Evolutionary conservation across 2,888 invertebrate species (phyloP), one percentile per base, ranked within the genome.

Genomic region (Dynastes maya): DNA sequence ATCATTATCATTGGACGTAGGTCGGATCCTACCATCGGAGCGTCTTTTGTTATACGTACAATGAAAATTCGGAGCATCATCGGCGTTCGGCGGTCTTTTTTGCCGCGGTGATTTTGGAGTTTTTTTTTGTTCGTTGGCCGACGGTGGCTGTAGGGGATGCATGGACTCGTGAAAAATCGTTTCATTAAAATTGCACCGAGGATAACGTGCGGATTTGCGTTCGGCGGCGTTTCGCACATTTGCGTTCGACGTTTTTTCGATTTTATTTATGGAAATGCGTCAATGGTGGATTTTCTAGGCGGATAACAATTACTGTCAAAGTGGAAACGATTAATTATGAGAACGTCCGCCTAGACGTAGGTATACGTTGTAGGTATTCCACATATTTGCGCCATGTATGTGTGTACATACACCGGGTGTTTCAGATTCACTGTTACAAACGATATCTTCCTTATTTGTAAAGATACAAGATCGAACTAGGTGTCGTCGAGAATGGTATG

Each of bases 131-230:
- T 22, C 22, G 55, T 53, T 53, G 4, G 16, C 53, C 11, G n/a
- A 53, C 4, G 55, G n/a, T 53, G 29, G 70, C 70, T 6, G n/a
- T 37, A n/a, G 8, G 11, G 37, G 55, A 74, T 74, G 72, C 61
- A 74, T 16, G 45, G 13, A 16, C 27, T 45, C 22, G 61, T 61
- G 61, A 74, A 74, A 61, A 74, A 74, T 61, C 61, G 72, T 74
- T 74, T 74, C 61, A 74, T 74, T 74, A 74, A 74, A 74, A 61
- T 61, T 74, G 61, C 61, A 71, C 55, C 53, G 29, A 74, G 72
- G 45, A 61, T 29, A 55, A 45, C 11, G 61, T 29, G 65, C 22
- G 68, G 27, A 22, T 68, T 51, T 68, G 51, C 13, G 49, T 29
- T 68, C 27, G 49, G 11, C 13, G 51, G 9, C 8, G 51, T 51